A percentile compares a stretch with the other conserved stretches of the same genome.
phyloP scores from a whole-genome alignment of 2,888 invertebrate genomes.

The Eumerus sabulonum region DNA sequence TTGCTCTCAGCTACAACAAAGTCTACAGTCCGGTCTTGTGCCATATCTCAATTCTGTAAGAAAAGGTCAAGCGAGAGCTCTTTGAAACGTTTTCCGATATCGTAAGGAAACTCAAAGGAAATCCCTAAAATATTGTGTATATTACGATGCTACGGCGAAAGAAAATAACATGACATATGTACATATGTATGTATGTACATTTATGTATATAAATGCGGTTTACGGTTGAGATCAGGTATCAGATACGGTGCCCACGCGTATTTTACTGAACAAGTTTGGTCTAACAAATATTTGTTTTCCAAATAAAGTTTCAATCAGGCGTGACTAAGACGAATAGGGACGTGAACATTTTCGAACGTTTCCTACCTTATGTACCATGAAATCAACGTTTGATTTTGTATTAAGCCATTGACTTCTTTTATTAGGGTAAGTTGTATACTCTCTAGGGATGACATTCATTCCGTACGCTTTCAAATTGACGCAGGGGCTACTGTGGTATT shows the following conservation, averaged over 20 bases:
- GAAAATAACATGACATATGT: slow-evolving; percentile 12
- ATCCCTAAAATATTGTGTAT: slow-evolving; percentile 31
- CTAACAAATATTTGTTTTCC: slow-evolving; percentile 12
- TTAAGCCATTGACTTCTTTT: slow-evolving; percentile 5
- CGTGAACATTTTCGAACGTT: slow-evolving; percentile 29
- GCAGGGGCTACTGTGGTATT: too few relatives aligned
- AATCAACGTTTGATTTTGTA: slow-evolving; percentile 50
- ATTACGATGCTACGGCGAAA: slow-evolving; percentile 43
- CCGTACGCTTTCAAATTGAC: slow-evolving; percentile 10
- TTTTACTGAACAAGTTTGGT: slow-evolving; percentile 31
- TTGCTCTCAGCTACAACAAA: slow-evolving; percentile 25
- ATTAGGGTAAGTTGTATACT: background rate
- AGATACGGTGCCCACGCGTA: slow-evolving; percentile 48
- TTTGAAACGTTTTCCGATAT: slow-evolving; percentile 8
- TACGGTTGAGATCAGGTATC: slow-evolving; percentile 51
- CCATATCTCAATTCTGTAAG: slow-evolving; percentile 49
- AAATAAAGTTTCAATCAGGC: slow-evolving; percentile 42
- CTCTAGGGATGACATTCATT: slow-evolving; percentile 27
- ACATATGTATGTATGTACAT: background rate
- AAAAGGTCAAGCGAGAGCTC: slow-evolving; percentile 53
- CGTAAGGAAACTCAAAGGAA: background rate
- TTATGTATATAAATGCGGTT: slow-evolving; percentile 52
- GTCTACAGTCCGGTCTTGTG: slow-evolving; percentile 65
- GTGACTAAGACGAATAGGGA: slow-evolving; percentile 28
- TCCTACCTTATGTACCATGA: slow-evolving; percentile 58